A percentile compares a stretch with the other conserved stretches of the same genome.
phyloP scores from a whole-genome alignment of 2,113 vertebrate genomes.

The Oreocharis arfaki region DNA sequence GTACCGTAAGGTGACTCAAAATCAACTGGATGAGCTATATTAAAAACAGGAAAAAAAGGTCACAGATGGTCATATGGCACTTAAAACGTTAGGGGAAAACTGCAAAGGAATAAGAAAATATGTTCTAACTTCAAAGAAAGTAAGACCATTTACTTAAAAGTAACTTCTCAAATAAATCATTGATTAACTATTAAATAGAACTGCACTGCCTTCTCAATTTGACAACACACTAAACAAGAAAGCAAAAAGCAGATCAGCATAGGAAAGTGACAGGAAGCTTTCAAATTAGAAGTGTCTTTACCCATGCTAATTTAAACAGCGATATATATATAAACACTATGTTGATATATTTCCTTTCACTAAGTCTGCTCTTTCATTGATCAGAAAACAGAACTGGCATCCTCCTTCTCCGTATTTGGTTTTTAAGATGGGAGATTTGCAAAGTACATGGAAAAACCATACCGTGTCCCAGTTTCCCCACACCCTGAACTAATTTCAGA shows the following conservation, averaged over 20 bases:
- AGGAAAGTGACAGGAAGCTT: conserved; percentile 10
- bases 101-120: neutral
- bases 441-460: neutral
- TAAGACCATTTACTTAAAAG: neutral
- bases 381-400: neutral
- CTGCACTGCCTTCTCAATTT: neutral
- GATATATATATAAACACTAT: conserved; percentile 24
- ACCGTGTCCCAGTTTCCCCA: neutral
- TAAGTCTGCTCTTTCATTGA: neutral
- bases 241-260: neutral
- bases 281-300: conserved; percentile 8
- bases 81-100: neutral
- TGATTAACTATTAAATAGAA: conserved; percentile 28
- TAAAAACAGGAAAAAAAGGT: conserved; percentile 53
- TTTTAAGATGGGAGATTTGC: neutral
- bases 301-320: conserved; percentile 32
- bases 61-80: conserved; percentile 1
- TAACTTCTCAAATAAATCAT: neutral
- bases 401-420: neutral
- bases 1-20: conserved; percentile 92
- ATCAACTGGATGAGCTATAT: conserved; percentile 95
- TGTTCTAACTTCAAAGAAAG: neutral
- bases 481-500: neutral
- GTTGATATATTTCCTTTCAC: conserved; percentile 23
- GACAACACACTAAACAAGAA: neutral